These are phyloP conservation scores for Polia nebulosa DNA, from an alignment of 2,888 invertebrate genomes.

Conservation along the genomic window DNA sequence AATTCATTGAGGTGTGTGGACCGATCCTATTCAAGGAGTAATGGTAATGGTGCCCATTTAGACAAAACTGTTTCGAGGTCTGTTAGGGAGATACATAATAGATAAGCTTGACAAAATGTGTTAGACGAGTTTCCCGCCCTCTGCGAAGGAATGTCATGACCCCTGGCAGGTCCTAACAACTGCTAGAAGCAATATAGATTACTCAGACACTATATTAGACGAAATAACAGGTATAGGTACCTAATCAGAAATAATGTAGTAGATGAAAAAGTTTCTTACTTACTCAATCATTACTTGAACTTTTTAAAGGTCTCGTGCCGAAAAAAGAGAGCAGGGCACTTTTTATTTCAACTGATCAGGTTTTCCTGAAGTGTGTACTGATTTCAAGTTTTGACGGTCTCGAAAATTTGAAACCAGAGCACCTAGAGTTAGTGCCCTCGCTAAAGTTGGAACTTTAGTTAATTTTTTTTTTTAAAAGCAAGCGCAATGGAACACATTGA, in stretches of 20 bases:
- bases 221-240: constrained; percentile 57
- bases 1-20: constrained; percentile 31
- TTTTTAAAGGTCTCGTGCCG: constrained; percentile 37
- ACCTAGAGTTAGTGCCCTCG: constrained; percentile 12
- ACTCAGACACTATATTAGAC: constrained; percentile 43
- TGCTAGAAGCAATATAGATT: constrained; percentile 60
- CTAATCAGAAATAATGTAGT: constrained; percentile 48
- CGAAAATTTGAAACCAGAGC: constrained; percentile 33
- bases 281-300: constrained; percentile 33
- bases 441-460: constrained; percentile 18
- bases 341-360: constrained; percentile 37
- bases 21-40: constrained; percentile 34
- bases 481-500: constrained; percentile 1
- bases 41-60: constrained; percentile 48
- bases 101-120: constrained; percentile 70
- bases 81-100: constrained; percentile 62
- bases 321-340: constrained; percentile 8
- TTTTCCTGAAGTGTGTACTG: constrained; percentile 35
- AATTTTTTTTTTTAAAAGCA: neutral
- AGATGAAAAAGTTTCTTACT: constrained; percentile 48
- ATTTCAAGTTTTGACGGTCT: constrained; percentile 42
- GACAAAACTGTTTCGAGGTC: constrained; percentile 59
- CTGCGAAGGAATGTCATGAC: constrained; percentile 65
- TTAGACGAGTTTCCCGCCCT: constrained; percentile 65
- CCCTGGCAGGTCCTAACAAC: constrained; percentile 59